Base-by-base conservation (phyloP, 2,797 vertebrate species). In the Poeciliopsis presidionis region DNA sequence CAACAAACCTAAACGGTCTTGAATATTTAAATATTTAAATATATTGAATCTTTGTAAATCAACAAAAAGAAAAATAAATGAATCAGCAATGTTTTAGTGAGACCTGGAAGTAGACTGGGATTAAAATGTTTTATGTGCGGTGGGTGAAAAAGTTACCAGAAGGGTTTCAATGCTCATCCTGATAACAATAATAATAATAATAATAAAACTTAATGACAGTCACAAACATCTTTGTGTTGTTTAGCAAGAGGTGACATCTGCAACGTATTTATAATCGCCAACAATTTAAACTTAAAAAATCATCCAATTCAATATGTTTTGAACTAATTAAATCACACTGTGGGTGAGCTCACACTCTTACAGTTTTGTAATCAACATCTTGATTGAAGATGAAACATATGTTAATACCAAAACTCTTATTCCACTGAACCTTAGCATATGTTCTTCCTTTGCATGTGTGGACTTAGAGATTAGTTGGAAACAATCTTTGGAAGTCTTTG, bases 361-460 rank as follows among this genome's bases (percentile, higher is more conserved):
- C 76, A 80, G 69, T 78, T 84, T 71, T 51, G 67, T 81, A 84
- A 88, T 91, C 83, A 91, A 88, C 89, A 84, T 5, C 72, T 59
- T 30, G 55, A 18, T 80, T 83, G 53, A 47, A 80, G 76, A 72
- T 7, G 0, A 74, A 78, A 77, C 81, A 85, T 83, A 88, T 89
- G 90, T 75, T 80, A 0, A 71, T 67, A 33, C 70, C 13, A 13
- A 11, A 59, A 8, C 30, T 7, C 6, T 81, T 81, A 63, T 13
- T 78, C 77, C 49, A 41, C 6, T 30, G 67, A 51, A 12, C 63
- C 76, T 33, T 14, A 46, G 69, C 85, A 86, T 87, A 84, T 84
- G 84, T 72, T 86, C 73, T 67, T 13, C 61, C 53, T 53, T 59
- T 77, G 30, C 55, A n/a, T 53, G 5, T 41, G 25, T 9, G 45